These are phyloP conservation scores for Carduelis carduelis DNA, from an alignment of 2,797 vertebrate genomes.

Conservation along the genomic window DNA sequence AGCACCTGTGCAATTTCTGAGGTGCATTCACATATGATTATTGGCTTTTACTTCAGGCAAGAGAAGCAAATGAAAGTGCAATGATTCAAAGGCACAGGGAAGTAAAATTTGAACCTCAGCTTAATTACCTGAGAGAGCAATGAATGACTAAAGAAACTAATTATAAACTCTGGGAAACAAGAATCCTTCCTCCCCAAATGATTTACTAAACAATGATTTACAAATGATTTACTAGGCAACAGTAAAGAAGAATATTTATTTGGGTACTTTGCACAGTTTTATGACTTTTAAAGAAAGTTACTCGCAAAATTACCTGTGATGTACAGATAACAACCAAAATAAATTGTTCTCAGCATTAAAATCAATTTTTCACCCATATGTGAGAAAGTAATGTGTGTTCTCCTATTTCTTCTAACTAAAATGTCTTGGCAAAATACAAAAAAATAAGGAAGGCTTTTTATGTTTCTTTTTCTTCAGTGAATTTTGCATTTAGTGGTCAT, in stretches of 20 bases:
- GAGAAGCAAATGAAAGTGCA: neutral
- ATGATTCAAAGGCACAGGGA: neutral
- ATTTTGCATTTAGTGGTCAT: neutral
- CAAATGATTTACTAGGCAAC: neutral
- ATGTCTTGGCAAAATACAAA: neutral
- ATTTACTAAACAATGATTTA: neutral
- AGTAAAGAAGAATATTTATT: neutral
- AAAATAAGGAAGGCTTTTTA: neutral
- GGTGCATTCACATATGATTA: neutral
- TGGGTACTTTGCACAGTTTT: neutral
- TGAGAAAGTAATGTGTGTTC: neutral
- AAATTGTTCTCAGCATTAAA: neutral
- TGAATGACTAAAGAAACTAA: neutral
- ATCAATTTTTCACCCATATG: neutral
- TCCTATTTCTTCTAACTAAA: neutral
- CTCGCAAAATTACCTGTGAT: neutral
- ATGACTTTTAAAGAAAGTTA: neutral
- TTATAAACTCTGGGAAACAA: neutral
- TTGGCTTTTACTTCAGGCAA: conserved; percentile 20
- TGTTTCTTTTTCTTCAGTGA: neutral
- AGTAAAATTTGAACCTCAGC: neutral
- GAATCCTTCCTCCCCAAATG: neutral
- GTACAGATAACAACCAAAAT: neutral
- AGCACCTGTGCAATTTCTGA: neutral
- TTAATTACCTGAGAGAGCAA: neutral